A percentile compares a stretch with the other conserved stretches of the same genome.
Evolutionary conservation across 1,140 invertebrate genomes (phyloP).

Genomic region (Manduca sexta): DNA sequence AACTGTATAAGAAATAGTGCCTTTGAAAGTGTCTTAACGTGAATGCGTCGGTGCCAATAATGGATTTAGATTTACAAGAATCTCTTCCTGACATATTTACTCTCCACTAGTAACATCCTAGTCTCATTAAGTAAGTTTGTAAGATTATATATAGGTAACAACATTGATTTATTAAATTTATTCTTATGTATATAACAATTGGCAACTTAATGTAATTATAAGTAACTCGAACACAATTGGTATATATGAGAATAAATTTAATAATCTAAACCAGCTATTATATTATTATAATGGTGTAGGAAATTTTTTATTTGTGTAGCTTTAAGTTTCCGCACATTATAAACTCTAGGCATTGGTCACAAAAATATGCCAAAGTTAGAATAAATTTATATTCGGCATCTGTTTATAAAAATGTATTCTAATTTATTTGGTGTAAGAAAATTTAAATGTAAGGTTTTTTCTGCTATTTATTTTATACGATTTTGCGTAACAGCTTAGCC

Average conservation of each 20-base stretch:
- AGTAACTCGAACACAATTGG: no score
- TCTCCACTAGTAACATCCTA: constrained; percentile 15
- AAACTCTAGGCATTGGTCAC: constrained; percentile 36
- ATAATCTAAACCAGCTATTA: no score
- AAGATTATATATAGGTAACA: constrained; percentile 5
- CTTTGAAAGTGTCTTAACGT: constrained; percentile 1
- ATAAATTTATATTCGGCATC: constrained; percentile 23
- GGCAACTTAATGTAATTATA: no score
- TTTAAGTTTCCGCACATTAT: not conserved
- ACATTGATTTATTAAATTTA: no score
- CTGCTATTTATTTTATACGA: not conserved
- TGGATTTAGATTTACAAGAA: not conserved
- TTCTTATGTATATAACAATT: no score
- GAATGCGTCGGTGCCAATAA: constrained; percentile 3
- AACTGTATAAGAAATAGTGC: not conserved
- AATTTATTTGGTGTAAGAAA: constrained; percentile 3
- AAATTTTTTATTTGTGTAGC: no score
- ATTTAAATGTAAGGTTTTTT: constrained; percentile 1
- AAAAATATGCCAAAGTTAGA: constrained; percentile 55
- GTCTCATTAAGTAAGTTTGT: constrained; percentile 12
- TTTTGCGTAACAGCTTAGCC: not conserved
- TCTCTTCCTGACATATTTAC: not conserved
- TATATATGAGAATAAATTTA: no score
- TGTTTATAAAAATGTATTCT: constrained; percentile 7
- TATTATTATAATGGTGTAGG: no score